These are phyloP conservation scores for Sphaeridia pumilis DNA, from an alignment of 2,888 invertebrate genomes.

Conservation along the genomic window DNA sequence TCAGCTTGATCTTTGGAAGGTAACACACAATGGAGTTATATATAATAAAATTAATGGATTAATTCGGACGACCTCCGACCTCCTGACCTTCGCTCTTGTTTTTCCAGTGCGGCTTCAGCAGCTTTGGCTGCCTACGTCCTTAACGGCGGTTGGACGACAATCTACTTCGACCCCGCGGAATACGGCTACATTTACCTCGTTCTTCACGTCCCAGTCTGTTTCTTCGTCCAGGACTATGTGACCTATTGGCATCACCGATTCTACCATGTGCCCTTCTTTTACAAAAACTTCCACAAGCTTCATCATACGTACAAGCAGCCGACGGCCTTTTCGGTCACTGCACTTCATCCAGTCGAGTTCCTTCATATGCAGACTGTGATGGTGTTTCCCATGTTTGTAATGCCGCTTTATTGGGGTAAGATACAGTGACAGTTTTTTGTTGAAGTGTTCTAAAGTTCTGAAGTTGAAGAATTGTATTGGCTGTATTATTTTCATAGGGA, in stretches of 20 bases:
- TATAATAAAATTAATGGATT: neutral
- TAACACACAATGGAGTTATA: neutral
- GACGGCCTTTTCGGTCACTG: constrained; percentile 61
- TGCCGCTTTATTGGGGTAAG: constrained; percentile 59
- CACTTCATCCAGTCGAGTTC: constrained; percentile 61
- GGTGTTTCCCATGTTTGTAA: constrained; percentile 50
- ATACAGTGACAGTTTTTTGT: constrained; percentile 20
- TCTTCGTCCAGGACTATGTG: constrained; percentile 53
- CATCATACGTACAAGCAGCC: constrained; percentile 66
- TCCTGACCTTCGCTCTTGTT: too few relatives aligned
- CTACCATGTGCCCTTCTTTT: constrained; percentile 56
- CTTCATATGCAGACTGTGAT: constrained; percentile 51
- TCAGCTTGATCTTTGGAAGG: constrained; percentile 43
- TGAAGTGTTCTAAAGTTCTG: neutral
- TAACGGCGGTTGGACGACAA: constrained; percentile 54
- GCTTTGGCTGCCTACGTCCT: constrained; percentile 52
- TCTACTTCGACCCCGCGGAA: constrained; percentile 53
- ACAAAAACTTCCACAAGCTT: constrained; percentile 59
- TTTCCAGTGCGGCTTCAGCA: constrained; percentile 46
- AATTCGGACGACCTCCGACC: too few relatives aligned
- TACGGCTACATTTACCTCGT: constrained; percentile 56
- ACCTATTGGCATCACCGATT: constrained; percentile 56
- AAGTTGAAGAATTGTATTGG: too few relatives aligned
- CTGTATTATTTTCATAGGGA: constrained; percentile 40
- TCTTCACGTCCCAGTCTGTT: constrained; percentile 52